Percentiles rank a stretch among this genome's conserved stretches.
Conservation (phyloP, 2,888 invertebrate species). For the Teleiodes luculella region DNA sequence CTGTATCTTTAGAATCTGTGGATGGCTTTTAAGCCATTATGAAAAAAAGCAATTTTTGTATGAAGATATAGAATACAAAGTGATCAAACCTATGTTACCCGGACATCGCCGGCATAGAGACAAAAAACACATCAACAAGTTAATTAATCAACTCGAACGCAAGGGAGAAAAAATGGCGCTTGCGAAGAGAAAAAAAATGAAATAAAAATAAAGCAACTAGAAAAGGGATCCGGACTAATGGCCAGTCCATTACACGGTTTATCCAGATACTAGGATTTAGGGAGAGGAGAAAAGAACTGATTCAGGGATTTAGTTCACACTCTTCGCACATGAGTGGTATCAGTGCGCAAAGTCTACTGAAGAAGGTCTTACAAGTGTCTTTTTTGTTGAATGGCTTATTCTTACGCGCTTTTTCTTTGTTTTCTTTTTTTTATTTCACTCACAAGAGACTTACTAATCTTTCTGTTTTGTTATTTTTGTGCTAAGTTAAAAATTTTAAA, state of each 20-base stretch:
- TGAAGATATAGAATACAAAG: too few relatives aligned
- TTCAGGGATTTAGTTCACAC: not conserved
- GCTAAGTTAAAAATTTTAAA: too few relatives aligned
- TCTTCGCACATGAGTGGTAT: not conserved
- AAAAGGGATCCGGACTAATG: constrained; percentile 49
- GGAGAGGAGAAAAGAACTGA: not conserved
- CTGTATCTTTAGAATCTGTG: too few relatives aligned
- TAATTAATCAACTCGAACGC: constrained; percentile 41
- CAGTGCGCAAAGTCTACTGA: not conserved
- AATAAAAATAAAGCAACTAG: constrained; percentile 38
- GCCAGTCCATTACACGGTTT: constrained; percentile 53
- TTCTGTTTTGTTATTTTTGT: too few relatives aligned
- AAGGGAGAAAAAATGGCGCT: constrained; percentile 25
- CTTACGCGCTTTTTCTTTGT: too few relatives aligned
- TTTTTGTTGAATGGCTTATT: too few relatives aligned
- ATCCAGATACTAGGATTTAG: constrained; percentile 37
- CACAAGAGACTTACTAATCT: too few relatives aligned
- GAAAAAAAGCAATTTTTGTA: too few relatives aligned
- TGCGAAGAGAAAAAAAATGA: constrained; percentile 33
- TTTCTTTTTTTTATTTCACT: too few relatives aligned
- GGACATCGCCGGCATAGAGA: not conserved
- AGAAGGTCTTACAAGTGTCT: too few relatives aligned
- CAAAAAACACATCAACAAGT: constrained; percentile 35
- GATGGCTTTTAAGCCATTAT: too few relatives aligned
- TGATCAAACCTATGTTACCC: too few relatives aligned